Evolutionary conservation across 1,140 invertebrate genomes (phyloP), one percentile per base, ranked within the genome.

Genomic region (Drosophila lacteicornis): DNA sequence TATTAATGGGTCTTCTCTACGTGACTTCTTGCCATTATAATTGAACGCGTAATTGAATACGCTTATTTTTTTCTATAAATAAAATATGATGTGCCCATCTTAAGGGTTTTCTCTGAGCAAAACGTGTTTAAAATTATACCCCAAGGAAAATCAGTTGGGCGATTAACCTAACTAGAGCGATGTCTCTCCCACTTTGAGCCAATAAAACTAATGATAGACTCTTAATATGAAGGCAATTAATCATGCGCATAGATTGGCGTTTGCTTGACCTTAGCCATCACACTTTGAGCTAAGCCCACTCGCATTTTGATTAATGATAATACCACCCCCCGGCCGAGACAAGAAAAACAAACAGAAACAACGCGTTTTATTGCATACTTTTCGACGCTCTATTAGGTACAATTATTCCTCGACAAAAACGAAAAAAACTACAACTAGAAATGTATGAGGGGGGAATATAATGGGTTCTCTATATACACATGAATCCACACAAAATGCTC

Each of bases 231-330:
- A 40, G 36, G 42, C 63, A 68, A 70, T 70, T 70, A 70, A 70
- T 70, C 67, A 70, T 70, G 67, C 25, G 67, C 33, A 46, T 46
- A 53, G 63, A 70, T 70, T 70, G 67, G 63, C 47, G 49, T 68
- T 68, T 11, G 42, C 67, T 47, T 70, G 67, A 70, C 63, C 63
- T 70, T 70, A 70, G 63, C 63, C 49, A 70, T 70, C 67, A 70
- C 49, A 68, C 42, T 55, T 19, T 46, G 47, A 13, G 50, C 42
- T 17, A 19, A 50, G 45, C 30, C 67, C 55, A 58, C 30, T 38
- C 42, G 79, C 57, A 42, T 46, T 80, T 75, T 82, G 80, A 82
- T 82, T 82, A 79, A 82, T 79, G 69, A 74, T 47, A 77, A 70
- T 43, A 43, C 36, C 33, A 15, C 9, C 19, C 9, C 15, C 22